Evolutionary conservation across 2,888 invertebrate genomes (phyloP).

Genomic region (Griposia aprilina): DNA sequence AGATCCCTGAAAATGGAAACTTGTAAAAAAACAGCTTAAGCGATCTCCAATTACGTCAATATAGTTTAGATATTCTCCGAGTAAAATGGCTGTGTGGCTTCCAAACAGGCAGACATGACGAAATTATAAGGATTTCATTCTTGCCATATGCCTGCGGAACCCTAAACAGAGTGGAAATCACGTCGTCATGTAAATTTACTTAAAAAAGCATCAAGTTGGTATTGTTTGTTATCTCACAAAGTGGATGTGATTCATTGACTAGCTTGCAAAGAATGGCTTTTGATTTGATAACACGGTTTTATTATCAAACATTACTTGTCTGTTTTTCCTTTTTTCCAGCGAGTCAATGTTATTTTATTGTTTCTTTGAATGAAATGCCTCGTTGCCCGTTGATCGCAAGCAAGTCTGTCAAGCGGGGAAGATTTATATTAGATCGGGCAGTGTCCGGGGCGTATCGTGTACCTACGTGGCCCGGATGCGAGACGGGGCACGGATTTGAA

Average conservation of each 20-base stretch:
- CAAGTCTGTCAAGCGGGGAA: not conserved
- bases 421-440: no score
- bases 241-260: slow-evolving; percentile 8
- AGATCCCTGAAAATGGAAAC: no score
- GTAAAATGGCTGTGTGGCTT: not conserved
- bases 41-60: not conserved
- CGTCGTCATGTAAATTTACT: not conserved
- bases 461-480: no score
- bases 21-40: no score
- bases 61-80: not conserved
- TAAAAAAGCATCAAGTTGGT: no score
- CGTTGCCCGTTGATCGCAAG: not conserved
- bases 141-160: not conserved
- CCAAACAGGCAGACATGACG: not conserved
- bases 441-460: no score
- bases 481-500: no score
- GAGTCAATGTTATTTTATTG: not conserved
- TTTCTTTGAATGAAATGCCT: not conserved
- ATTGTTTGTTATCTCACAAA: slow-evolving; percentile 2
- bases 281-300: slow-evolving; percentile 24
- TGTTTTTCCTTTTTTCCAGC: slow-evolving; percentile 6
- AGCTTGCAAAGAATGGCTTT: slow-evolving; percentile 21
- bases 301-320: slow-evolving; percentile 29
- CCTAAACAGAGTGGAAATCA: not conserved
- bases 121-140: not conserved